Percentiles rank a stretch among this genome's conserved stretches.
These are phyloP conservation scores for Yponomeuta cagnagella DNA, from an alignment of 2,888 invertebrate genomes.

Conservation along the genomic window DNA sequence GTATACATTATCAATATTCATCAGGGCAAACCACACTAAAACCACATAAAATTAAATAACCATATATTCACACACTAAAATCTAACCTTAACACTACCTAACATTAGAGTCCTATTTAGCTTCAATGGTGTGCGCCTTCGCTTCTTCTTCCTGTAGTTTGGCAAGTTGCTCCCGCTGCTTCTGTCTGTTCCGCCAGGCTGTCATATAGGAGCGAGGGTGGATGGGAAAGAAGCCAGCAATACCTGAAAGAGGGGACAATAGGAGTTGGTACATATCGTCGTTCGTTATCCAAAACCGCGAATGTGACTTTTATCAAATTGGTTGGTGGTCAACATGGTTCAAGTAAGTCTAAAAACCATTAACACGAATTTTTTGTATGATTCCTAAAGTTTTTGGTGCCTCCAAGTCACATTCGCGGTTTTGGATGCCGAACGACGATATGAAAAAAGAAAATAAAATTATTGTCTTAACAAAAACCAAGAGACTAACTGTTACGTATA, in stretches of 20 bases:
- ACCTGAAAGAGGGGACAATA: conserved; percentile 56
- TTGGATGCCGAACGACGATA: too few relatives aligned
- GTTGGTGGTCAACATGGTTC: too few relatives aligned
- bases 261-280: neutral
- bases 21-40: neutral
- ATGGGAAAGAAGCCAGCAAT: conserved; percentile 89
- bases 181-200: conserved; percentile 84
- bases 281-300: too few relatives aligned
- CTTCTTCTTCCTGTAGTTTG: conserved; percentile 34
- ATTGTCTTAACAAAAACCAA: too few relatives aligned
- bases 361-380: too few relatives aligned
- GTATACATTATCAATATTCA: too few relatives aligned
- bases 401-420: too few relatives aligned
- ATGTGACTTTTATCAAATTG: too few relatives aligned
- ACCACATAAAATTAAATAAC: conserved; percentile 4
- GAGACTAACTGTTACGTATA: too few relatives aligned
- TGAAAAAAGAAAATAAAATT: too few relatives aligned
- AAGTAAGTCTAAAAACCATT: too few relatives aligned
- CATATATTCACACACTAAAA: conserved; percentile 1
- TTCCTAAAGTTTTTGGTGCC: too few relatives aligned
- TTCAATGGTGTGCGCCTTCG: conserved; percentile 24
- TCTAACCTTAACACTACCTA: conserved; percentile 13
- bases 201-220: conserved; percentile 87
- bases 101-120: neutral
- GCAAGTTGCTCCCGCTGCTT: conserved; percentile 40